These are phyloP conservation scores for Diorhabda sublineata DNA, from an alignment of 1,140 invertebrate species.

Conservation along the genomic window DNA sequence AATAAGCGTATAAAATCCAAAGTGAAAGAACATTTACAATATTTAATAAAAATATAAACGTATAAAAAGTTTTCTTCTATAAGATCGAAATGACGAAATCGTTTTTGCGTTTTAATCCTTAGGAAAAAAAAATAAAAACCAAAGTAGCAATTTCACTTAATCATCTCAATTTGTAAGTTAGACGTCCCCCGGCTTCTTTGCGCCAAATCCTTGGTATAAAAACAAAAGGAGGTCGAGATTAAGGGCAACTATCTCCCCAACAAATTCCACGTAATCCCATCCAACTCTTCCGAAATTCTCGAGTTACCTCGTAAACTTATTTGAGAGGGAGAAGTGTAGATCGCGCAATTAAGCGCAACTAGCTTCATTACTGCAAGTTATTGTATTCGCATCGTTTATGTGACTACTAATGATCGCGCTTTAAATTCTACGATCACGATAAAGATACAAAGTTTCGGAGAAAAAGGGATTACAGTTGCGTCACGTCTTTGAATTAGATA, in stretches of 20 bases:
- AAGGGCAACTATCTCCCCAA: background rate
- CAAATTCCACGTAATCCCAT: slow-evolving; percentile 4
- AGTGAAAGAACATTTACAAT: too few species aligned
- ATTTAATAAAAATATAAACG: too few species aligned
- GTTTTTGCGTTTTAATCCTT: background rate
- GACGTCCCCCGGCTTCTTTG: background rate
- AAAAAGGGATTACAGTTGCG: background rate
- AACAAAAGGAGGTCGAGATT: background rate
- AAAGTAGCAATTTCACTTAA: background rate
- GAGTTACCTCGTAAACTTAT: slow-evolving; percentile 8
- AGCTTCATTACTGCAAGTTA: slow-evolving; percentile 16
- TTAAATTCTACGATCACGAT: slow-evolving; percentile 5
- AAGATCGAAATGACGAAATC: too few species aligned
- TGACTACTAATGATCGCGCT: slow-evolving; percentile 16
- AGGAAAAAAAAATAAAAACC: background rate
- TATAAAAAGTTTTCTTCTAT: too few species aligned
- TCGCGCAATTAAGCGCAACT: slow-evolving; percentile 18
- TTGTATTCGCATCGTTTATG: slow-evolving; percentile 16
- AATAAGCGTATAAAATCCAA: too few species aligned
- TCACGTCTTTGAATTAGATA: background rate
- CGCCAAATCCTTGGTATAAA: background rate
- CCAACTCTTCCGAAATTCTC: slow-evolving; percentile 4
- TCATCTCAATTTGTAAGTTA: background rate
- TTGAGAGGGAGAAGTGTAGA: background rate
- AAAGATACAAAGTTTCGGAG: slow-evolving; percentile 11